A percentile compares a stretch with the other conserved stretches of the same genome.
Conservation (phyloP, 2,113 vertebrate species). For the Polypterus senegalus region DNA sequence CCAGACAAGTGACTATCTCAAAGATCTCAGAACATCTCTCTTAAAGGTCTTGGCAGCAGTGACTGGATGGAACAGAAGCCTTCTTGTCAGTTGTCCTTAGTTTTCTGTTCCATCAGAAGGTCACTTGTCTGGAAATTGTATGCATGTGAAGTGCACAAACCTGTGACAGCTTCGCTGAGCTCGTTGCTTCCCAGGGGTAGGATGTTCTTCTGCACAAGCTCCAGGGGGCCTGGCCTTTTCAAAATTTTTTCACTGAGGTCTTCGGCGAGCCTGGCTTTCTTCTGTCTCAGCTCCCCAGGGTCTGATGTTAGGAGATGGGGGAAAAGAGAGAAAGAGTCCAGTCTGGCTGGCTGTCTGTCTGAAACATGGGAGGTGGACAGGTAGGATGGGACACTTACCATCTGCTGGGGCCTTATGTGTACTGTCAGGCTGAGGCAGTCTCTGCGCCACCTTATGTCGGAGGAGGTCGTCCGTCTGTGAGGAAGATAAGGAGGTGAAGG, state of each 20-base stretch:
- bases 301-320: slow-evolving; percentile 29
- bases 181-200: slow-evolving; percentile 21
- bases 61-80: too few species aligned
- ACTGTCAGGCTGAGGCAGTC: neutral
- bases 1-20: too few species aligned
- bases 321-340: neutral
- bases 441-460: slow-evolving; percentile 16
- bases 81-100: too few species aligned
- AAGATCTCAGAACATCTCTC: too few species aligned
- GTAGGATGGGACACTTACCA: too few species aligned
- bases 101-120: too few species aligned
- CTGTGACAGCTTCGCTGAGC: too few species aligned
- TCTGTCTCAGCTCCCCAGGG: slow-evolving; percentile 42
- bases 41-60: too few species aligned
- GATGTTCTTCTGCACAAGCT: slow-evolving; percentile 43
- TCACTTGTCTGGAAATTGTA: too few species aligned
- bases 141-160: too few species aligned
- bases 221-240: slow-evolving; percentile 35
- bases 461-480: slow-evolving; percentile 18
- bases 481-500: neutral
- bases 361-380: too few species aligned
- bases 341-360: neutral
- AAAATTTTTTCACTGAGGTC: slow-evolving; percentile 51
- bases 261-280: slow-evolving; percentile 48
- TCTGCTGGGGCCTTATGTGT: too few species aligned